These are phyloP conservation scores for Brachionus rotundiformis DNA, from an alignment of 1,140 invertebrate species.

Conservation along the genomic window DNA sequence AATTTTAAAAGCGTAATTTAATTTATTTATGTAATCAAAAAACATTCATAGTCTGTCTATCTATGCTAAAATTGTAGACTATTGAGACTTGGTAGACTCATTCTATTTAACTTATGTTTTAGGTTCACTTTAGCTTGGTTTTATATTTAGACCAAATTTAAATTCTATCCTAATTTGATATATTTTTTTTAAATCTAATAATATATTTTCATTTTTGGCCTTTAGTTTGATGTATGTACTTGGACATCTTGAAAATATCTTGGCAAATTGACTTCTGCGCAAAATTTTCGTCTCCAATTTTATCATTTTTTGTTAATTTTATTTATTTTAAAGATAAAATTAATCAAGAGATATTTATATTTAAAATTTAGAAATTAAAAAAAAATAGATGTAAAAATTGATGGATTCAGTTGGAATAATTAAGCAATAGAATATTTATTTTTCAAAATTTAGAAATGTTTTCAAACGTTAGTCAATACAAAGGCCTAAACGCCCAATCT, in stretches of 20 bases:
- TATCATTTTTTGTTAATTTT: background rate
- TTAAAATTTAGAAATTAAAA: background rate
- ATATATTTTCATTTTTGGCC: background rate
- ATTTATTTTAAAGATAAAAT: background rate
- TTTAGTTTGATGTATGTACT: background rate
- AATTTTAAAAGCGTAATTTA: background rate
- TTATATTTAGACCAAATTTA: background rate
- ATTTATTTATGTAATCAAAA: background rate
- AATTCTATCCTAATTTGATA: background rate
- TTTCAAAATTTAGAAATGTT: background rate
- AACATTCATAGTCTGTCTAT: background rate
- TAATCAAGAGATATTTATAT: background rate
- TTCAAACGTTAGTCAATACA: constrained; percentile 3
- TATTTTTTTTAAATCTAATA: too few relatives aligned
- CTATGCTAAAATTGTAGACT: background rate
- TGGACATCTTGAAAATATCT: constrained; percentile 7
- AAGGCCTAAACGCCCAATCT: constrained; percentile 20
- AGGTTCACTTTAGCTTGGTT: background rate
- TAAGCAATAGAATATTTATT: background rate
- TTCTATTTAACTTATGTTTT: background rate
- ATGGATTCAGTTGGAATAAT: background rate
- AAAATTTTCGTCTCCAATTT: background rate
- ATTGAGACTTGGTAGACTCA: background rate
- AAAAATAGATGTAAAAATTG: background rate
- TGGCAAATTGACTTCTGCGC: background rate